phyloP scores from a whole-genome alignment of 1,140 invertebrate species.

The Drosophila bocqueti region DNA sequence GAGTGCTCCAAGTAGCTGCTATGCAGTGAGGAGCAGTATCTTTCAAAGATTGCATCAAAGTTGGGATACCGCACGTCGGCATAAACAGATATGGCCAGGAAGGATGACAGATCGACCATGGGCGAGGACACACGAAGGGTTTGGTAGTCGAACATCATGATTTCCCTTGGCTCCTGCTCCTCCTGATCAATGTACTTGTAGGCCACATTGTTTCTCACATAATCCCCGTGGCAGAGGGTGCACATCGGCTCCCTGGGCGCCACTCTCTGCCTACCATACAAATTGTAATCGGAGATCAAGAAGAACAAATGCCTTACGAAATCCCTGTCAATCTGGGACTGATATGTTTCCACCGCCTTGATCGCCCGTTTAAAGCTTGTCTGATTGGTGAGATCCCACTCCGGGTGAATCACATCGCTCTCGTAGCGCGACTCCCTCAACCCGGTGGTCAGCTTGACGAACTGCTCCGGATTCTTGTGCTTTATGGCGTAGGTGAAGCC shows the following conservation, averaged over 20 bases:
- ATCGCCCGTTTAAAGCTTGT: constrained; percentile 21
- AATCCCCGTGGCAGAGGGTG: constrained; percentile 79
- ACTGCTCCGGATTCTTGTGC: constrained; percentile 48
- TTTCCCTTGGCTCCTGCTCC: constrained; percentile 41
- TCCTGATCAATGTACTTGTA: constrained; percentile 60
- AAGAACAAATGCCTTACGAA: constrained; percentile 48
- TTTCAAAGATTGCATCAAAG: constrained; percentile 68
- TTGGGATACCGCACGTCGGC: constrained; percentile 61
- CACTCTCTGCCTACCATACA: constrained; percentile 58
- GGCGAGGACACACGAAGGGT: constrained; percentile 76
- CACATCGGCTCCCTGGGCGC: constrained; percentile 66
- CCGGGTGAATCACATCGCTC: neutral
- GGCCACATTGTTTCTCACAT: constrained; percentile 79
- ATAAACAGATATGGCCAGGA: constrained; percentile 66
- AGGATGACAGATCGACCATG: constrained; percentile 75
- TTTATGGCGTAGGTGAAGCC: constrained; percentile 72
- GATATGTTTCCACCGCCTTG: constrained; percentile 30
- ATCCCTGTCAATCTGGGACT: constrained; percentile 57
- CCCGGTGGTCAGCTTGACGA: constrained; percentile 38
- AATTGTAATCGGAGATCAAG: constrained; percentile 32
- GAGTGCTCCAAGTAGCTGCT: constrained; percentile 46
- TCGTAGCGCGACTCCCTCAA: constrained; percentile 65
- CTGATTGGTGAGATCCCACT: constrained; percentile 37
- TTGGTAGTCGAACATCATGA: constrained; percentile 85
- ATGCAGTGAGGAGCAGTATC: constrained; percentile 58